A percentile compares a stretch with the other conserved stretches of the same genome.
Conservation (phyloP, 2,113 vertebrate genomes). For the Megaceryle torquata region DNA sequence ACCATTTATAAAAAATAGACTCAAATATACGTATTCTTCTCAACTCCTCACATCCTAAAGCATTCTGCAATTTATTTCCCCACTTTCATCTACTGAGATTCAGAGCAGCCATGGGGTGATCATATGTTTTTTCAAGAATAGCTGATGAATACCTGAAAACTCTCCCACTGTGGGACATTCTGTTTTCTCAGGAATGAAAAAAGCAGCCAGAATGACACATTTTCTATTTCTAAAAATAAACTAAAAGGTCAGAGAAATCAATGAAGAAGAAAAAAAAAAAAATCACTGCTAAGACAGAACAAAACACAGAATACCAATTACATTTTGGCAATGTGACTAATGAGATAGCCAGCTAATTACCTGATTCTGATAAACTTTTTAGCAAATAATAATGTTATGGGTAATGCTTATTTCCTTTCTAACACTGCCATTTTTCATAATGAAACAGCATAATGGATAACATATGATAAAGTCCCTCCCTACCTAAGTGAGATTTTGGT, state of each 20-base stretch:
- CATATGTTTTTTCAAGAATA: constrained; percentile 75
- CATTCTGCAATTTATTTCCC: constrained; percentile 65
- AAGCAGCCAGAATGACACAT: constrained; percentile 58
- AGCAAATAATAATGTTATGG: background rate
- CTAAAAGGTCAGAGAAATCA: constrained; percentile 61
- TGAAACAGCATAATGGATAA: background rate
- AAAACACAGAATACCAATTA: background rate
- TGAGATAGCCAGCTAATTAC: background rate
- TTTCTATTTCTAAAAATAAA: constrained; percentile 68
- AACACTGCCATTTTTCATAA: background rate
- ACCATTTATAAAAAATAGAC: constrained; percentile 64
- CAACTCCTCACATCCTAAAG: constrained; percentile 35
- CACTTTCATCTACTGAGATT: constrained; percentile 60
- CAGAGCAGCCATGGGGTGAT: constrained; percentile 69
- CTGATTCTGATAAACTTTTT: constrained; percentile 25
- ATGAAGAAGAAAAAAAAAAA: constrained; percentile 47
- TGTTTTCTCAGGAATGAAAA: constrained; percentile 60
- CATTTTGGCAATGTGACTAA: constrained; percentile 32
- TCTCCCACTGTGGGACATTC: constrained; percentile 63
- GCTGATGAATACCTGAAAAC: constrained; percentile 73
- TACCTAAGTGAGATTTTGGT: background rate
- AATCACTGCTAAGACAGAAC: constrained; percentile 10
- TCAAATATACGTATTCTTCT: constrained; percentile 46
- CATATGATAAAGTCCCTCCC: background rate
- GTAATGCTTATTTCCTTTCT: background rate